Evolutionary conservation across 2,888 invertebrate genomes (phyloP), one percentile per base, ranked within the genome.

Genomic region (Lithophane socia): DNA sequence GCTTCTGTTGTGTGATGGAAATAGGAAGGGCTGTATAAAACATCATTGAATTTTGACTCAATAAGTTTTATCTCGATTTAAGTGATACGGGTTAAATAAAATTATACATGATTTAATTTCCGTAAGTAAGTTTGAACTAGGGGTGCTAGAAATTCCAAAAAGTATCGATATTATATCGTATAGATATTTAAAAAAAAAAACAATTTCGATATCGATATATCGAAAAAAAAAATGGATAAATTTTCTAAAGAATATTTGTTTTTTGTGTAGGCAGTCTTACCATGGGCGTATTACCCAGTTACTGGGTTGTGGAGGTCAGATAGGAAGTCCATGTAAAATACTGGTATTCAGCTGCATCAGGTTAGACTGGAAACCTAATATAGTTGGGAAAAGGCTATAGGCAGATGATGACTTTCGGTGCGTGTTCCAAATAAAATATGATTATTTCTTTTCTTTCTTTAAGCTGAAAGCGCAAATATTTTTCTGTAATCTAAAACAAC

Each of bases 401-500:
- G 12, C 12, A 47, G 66, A 18, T 47, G 9, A n/a, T 18, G 0
- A 52, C 12, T 65, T 47, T 18, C 12, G 7, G 18, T 10, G 47
- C 18, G 1, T 16, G 42, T 16, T n/a, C 10, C 3, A 47, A 47
- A 52, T 21, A 49, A 49, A 29, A 66, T 13, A 29, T 29, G 10
- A n/a, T 16, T n/a, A 13, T 13, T 13, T 21, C 12, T 9, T 10
- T 2, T 18, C 18, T 24, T 29, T 49, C 12, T 49, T 49, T 18
- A 52, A 12, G 18, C 10, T 16, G 13, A 61, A 63, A 79, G 10
- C 8, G 16, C 16, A 58, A 80, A 64, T 2, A 58, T 13, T 58
- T 58, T 37, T 13, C 44, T 16, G 49, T 44, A 42, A 37, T 77
- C 12, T 52, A 79, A 74, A 44, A 68, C 18, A n/a, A 58, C 66